phyloP scores from a whole-genome alignment of 2,113 vertebrate species.

The Argyrosomus japonicus region DNA sequence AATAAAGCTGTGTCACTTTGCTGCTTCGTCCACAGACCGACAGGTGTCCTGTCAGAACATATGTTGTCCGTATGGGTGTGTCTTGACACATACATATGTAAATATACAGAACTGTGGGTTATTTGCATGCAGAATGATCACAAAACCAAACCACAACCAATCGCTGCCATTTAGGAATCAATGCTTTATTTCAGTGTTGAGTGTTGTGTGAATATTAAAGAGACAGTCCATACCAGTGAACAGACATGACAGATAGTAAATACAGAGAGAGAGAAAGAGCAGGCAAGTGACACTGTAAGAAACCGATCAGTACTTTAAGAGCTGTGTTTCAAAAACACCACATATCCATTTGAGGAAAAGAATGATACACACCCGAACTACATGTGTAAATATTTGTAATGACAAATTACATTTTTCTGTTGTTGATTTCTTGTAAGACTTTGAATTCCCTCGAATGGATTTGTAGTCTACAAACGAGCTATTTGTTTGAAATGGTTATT shows the following conservation, averaged over 20 bases:
- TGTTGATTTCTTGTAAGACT: neutral
- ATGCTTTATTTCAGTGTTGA: constrained; percentile 72
- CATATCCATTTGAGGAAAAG: neutral
- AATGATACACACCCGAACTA: neutral
- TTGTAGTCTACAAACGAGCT: neutral
- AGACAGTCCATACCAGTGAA: constrained; percentile 49
- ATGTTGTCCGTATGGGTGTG: neutral
- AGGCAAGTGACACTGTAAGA: constrained; percentile 39
- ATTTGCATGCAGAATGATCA: neutral
- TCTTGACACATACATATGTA: neutral
- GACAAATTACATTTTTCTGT: neutral
- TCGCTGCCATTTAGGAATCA: constrained; percentile 41
- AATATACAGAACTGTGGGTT: neutral
- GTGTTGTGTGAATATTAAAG: constrained; percentile 51
- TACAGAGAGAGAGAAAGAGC: constrained; percentile 55
- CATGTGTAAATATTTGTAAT: neutral
- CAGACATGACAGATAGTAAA: constrained; percentile 47
- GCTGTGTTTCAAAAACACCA: constrained; percentile 5
- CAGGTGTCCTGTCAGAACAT: neutral
- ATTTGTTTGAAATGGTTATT: neutral
- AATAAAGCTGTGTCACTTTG: no score
- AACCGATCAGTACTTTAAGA: constrained; percentile 2
- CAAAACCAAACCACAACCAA: constrained; percentile 13
- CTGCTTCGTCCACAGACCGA: no score
- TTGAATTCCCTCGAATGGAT: constrained; percentile 2